Conservation (phyloP, 2,113 vertebrate genomes). For the Chamaetylas fuelleborni region DNA sequence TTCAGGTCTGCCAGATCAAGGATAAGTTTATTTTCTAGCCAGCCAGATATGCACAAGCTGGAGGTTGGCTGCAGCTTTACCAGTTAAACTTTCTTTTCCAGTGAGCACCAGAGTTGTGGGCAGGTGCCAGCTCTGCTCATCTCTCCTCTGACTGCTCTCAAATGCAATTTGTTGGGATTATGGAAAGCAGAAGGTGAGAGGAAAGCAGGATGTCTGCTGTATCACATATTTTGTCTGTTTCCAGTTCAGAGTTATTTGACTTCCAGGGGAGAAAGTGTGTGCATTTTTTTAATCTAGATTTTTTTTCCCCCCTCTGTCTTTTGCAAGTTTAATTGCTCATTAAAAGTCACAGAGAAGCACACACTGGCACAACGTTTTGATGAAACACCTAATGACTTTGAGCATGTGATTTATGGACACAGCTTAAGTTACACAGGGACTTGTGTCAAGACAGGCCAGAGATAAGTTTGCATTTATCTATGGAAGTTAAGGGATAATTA, state of each 20-base stretch:
- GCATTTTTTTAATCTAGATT: neutral
- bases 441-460: slow-evolving; percentile 36
- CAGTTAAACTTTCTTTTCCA: neutral
- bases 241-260: neutral
- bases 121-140: neutral
- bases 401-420: slow-evolving; percentile 62
- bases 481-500: slow-evolving; percentile 59
- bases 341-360: slow-evolving; percentile 28
- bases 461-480: slow-evolving; percentile 62
- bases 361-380: neutral
- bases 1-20: neutral
- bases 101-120: neutral
- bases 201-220: neutral
- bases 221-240: neutral
- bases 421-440: neutral
- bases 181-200: neutral
- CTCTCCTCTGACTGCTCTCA: neutral
- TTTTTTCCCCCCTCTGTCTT: neutral
- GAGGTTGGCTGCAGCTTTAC: neutral
- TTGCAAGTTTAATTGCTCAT: slow-evolving; percentile 58
- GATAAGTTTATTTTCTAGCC: neutral
- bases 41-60: neutral
- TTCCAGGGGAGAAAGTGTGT: neutral
- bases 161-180: neutral
- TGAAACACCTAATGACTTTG: slow-evolving; percentile 60